Evolutionary conservation across 2,888 invertebrate genomes (phyloP).

Genomic region (Hecatera dysodea): DNA sequence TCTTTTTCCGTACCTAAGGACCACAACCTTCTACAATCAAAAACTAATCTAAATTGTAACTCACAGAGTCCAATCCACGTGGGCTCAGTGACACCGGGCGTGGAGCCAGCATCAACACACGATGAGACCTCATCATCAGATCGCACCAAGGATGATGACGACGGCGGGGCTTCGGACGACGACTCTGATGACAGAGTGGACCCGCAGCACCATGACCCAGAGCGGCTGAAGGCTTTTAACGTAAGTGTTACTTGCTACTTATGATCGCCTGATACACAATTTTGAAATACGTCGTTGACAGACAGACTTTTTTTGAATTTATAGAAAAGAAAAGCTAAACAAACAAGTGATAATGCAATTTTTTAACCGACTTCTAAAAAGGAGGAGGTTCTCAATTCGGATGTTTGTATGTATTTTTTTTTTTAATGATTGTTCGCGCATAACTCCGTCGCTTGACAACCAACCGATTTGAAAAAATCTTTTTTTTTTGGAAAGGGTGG

Average conservation of each 20-base stretch:
- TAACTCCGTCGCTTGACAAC: no score
- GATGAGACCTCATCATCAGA: conserved; percentile 97
- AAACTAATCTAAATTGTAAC: conserved; percentile 51
- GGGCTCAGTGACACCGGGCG: conserved; percentile 88
- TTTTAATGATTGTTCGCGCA: no score
- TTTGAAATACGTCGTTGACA: no score
- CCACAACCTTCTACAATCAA: not conserved
- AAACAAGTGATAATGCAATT: not conserved
- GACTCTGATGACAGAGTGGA: conserved; percentile 98
- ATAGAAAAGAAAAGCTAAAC: not conserved
- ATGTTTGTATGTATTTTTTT: no score
- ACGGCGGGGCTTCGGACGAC: conserved; percentile 93
- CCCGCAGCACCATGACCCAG: conserved; percentile 97
- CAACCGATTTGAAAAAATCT: no score
- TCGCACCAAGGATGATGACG: conserved; percentile 95
- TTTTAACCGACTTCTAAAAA: no score
- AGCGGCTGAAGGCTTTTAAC: conserved; percentile 98
- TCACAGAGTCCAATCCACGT: conserved; percentile 93
- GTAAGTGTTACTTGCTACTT: conserved; percentile 91
- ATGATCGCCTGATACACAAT: not conserved
- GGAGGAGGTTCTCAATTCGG: no score
- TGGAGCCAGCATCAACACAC: conserved; percentile 92
- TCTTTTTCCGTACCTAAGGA: not conserved
- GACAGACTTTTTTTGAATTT: not conserved
- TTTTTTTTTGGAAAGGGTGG: no score